Evolutionary conservation across 2,113 vertebrate species (phyloP).

Genomic region (Notechis scutatus): DNA sequence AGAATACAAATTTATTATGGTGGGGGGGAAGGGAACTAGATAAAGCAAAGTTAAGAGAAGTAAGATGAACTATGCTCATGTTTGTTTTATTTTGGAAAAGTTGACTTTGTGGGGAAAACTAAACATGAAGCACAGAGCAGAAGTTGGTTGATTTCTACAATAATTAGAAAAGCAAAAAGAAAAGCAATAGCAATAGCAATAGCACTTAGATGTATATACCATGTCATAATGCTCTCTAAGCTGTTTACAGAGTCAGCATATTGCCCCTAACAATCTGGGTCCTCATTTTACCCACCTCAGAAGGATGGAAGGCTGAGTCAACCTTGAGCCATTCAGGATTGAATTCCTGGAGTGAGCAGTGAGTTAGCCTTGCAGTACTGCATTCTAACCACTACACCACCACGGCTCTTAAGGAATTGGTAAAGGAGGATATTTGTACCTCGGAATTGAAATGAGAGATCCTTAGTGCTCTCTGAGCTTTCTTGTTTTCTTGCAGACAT

Average conservation of each 20-base stretch:
- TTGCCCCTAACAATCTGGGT: no score
- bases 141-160: background rate
- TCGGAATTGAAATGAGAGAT: background rate
- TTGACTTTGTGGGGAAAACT: background rate
- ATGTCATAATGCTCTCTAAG: no score
- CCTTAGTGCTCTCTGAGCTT: background rate
- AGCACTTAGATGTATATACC: no score
- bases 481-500: background rate
- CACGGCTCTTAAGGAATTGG: background rate
- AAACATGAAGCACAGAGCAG: background rate
- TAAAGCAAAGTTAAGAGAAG: background rate
- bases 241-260: no score
- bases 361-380: no score
- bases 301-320: no score
- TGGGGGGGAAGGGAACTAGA: fast-evolving
- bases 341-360: no score
- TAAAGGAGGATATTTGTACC: background rate
- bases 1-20: background rate
- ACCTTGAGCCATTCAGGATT: no score
- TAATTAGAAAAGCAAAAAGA: background rate
- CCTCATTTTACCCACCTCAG: no score
- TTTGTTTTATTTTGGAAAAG: background rate
- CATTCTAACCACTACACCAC: no score
- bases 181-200: background rate
- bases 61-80: background rate